Percentiles rank a stretch among this genome's conserved stretches.
phyloP scores from a whole-genome alignment of 2,113 vertebrate genomes.

The Ctenodactylus gundi region DNA sequence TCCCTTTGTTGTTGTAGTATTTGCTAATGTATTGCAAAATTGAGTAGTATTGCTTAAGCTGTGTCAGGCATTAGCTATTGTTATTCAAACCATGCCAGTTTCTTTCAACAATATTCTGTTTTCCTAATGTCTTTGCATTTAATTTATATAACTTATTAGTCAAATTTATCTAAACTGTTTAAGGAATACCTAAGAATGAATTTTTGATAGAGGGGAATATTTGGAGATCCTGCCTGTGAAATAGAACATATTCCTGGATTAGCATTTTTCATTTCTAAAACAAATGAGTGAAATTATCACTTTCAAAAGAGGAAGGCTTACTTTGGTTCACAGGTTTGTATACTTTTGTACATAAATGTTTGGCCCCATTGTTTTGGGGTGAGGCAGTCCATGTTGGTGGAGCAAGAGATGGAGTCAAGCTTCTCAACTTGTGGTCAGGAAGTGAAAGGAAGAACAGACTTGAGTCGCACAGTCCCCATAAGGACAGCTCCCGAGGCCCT shows the following conservation, averaged over 20 bases:
- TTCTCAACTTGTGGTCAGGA: neutral
- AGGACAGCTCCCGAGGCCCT: neutral
- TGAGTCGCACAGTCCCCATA: neutral
- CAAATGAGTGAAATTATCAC: neutral
- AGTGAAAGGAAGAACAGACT: neutral
- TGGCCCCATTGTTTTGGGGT: neutral
- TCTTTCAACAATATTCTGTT: neutral
- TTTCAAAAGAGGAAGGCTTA: neutral
- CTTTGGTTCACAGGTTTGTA: neutral
- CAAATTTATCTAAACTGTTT: neutral
- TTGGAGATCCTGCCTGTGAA: neutral
- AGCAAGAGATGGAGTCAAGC: neutral
- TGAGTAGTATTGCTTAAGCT: neutral
- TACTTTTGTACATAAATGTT: neutral
- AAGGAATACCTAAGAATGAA: neutral
- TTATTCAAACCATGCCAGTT: neutral
- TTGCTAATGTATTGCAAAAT: neutral
- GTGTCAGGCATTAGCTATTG: slow-evolving; percentile 3
- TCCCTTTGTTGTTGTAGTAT: neutral
- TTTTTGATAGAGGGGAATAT: neutral
- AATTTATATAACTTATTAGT: neutral
- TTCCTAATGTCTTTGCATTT: neutral
- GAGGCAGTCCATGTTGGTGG: neutral
- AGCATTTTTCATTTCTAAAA: neutral
- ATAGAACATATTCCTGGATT: neutral